Conservation (phyloP, 2,888 invertebrate genomes). For the Stenodera caucasica region DNA sequence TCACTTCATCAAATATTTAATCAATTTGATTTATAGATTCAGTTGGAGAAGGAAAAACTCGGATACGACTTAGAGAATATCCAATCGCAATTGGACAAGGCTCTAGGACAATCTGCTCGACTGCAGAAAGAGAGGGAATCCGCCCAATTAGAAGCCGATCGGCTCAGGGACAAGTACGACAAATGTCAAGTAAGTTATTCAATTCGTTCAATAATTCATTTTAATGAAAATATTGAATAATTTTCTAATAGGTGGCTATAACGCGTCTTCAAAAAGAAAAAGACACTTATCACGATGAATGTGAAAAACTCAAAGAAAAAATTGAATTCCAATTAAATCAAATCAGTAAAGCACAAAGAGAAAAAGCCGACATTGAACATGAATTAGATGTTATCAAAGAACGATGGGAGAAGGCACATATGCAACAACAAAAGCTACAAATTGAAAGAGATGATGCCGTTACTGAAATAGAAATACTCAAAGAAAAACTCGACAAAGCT, state of each 20-base stretch:
- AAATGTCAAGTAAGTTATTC: conserved; percentile 76
- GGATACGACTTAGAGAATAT: conserved; percentile 88
- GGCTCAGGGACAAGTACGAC: conserved; percentile 85
- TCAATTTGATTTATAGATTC: conserved; percentile 60
- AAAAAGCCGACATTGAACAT: conserved; percentile 80
- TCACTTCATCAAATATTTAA: background rate
- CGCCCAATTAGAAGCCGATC: conserved; percentile 79
- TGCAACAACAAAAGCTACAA: conserved; percentile 80
- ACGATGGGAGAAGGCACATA: conserved; percentile 84
- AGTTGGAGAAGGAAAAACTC: conserved; percentile 89
- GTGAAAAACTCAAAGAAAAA: conserved; percentile 79
- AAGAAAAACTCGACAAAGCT: conserved; percentile 88
- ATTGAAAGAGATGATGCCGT: conserved; percentile 85
- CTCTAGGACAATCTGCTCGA: conserved; percentile 81
- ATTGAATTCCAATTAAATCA: conserved; percentile 81
- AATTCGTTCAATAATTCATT: background rate
- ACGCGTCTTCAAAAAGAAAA: conserved; percentile 85
- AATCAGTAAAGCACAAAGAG: conserved; percentile 79
- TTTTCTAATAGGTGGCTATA: conserved; percentile 65
- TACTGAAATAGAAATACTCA: conserved; percentile 82
- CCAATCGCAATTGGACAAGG: conserved; percentile 89
- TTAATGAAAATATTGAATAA: background rate
- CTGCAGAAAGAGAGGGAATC: conserved; percentile 90
- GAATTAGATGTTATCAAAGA: conserved; percentile 87
- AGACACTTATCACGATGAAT: conserved; percentile 79